A percentile compares a stretch with the other conserved stretches of the same genome.
phyloP scores from a whole-genome alignment of 2,888 invertebrate genomes.

The Hydrotaea cyrtoneurina region DNA sequence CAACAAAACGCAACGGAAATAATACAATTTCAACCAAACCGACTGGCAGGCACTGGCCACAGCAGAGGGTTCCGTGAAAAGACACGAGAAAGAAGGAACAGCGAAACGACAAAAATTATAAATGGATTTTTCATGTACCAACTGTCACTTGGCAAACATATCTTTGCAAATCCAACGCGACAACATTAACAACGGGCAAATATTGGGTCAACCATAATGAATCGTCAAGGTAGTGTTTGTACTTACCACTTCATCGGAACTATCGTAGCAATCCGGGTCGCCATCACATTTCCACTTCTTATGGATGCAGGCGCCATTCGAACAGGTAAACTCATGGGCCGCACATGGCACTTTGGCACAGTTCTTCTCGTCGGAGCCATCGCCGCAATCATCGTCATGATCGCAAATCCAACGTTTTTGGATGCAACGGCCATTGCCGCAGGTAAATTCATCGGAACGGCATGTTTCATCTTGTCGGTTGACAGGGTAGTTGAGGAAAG shows the following conservation, averaged over 20 bases:
- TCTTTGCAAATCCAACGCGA: too few relatives aligned
- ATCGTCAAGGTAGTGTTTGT: too few relatives aligned
- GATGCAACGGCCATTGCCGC: conserved; percentile 93
- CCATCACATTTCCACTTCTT: conserved; percentile 93
- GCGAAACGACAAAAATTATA: neutral
- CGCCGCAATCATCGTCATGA: conserved; percentile 92
- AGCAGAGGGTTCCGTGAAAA: neutral
- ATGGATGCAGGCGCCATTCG: conserved; percentile 89
- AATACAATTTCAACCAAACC: neutral
- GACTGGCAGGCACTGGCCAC: neutral
- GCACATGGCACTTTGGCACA: conserved; percentile 88
- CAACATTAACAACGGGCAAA: neutral
- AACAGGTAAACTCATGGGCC: conserved; percentile 88
- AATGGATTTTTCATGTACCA: conserved; percentile 43
- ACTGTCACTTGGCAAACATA: conserved; percentile 8
- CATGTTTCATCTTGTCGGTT: conserved; percentile 89
- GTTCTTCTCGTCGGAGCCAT: conserved; percentile 89
- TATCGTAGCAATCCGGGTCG: conserved; percentile 91
- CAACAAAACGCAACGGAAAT: neutral
- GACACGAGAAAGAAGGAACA: neutral
- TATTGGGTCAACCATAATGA: neutral
- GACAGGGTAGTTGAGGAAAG: conserved; percentile 45
- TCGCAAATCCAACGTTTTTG: conserved; percentile 94
- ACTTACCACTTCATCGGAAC: conserved; percentile 89
- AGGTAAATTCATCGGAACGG: conserved; percentile 95